A percentile compares a stretch with the other conserved stretches of the same genome.
These are phyloP conservation scores for Pherbina coryleti DNA, from an alignment of 2,888 invertebrate genomes.

Conservation along the genomic window DNA sequence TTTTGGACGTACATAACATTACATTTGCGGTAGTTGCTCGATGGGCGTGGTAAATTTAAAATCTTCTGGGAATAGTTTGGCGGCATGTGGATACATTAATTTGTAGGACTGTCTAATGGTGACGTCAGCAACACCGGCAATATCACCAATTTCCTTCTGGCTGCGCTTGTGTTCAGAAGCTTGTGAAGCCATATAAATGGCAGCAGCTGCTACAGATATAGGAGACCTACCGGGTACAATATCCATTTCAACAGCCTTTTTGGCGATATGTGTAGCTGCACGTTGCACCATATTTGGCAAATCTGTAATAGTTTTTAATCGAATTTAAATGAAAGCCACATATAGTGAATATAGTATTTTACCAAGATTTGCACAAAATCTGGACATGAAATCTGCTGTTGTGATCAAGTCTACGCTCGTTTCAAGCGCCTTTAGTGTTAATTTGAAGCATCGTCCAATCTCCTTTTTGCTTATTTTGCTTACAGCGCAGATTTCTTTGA, in stretches of 20 bases:
- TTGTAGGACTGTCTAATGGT: conserved; percentile 98
- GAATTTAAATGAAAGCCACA: neutral
- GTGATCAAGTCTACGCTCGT: conserved; percentile 98
- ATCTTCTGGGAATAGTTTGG: conserved; percentile 93
- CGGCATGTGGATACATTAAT: conserved; percentile 94
- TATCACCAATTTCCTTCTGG: conserved; percentile 98
- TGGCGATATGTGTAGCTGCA: conserved; percentile 96
- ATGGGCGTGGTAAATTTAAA: conserved; percentile 96
- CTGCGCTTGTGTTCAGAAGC: conserved; percentile 96
- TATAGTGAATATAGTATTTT: conserved; percentile 28
- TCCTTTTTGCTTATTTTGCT: conserved; percentile 99
- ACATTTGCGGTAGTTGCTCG: conserved; percentile 92
- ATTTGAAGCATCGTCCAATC: conserved; percentile 97
- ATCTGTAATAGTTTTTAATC: conserved; percentile 52
- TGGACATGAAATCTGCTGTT: conserved; percentile 98
- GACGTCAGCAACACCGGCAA: conserved; percentile 98
- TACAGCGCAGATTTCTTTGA: conserved; percentile 99
- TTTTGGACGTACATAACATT: conserved; percentile 46
- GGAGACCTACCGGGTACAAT: conserved; percentile 98
- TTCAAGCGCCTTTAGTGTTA: conserved; percentile 95
- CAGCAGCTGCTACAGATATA: conserved; percentile 98
- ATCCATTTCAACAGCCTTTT: conserved; percentile 96
- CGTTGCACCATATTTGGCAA: conserved; percentile 89
- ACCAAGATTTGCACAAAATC: conserved; percentile 96
- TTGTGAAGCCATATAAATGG: conserved; percentile 99